Base-by-base conservation (phyloP, 2,797 vertebrate genomes). In the Yasuhikotakia modesta region DNA sequence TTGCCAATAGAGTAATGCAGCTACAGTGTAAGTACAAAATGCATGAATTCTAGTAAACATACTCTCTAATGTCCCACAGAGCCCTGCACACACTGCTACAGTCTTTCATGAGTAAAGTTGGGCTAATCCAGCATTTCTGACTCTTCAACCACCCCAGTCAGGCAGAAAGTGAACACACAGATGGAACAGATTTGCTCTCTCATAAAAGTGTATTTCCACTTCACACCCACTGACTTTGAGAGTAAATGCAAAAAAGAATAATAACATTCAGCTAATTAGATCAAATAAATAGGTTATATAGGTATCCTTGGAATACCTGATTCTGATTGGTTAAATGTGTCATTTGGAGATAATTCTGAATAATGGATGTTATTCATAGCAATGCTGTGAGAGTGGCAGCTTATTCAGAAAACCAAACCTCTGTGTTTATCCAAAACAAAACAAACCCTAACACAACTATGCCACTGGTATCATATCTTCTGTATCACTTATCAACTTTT, bases 131-230 rank as follows among this genome's bases (percentile, higher is more conserved):
- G 91, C 90, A 90, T 89, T 81, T 78, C 79, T n/a, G 72, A 88
- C 84, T 86, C 65, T 87, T 87, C 90, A 86, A 82, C 85, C 88
- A 90, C 88, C 91, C 83, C 82, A 85, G 32, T 35, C 32, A 7
- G 65, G 86, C 85, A 89, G 88, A 91, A 92, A 91, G 91, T 87
- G 89, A 89, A 87, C 88, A 83, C 88, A 81, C 93, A 93, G 89
- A 93, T 93, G 92, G 89, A 87, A 91, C 83, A 92, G 90, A 93
- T 94, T 91, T 93, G 87, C 81, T 87, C 84, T 90, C 86, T 87
- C 89, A 91, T 90, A 88, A 90, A 88, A 87, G 65, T 88, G 87
- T 13, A 55, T 43, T 81, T 70, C 69, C 70, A 57, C 58, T 73
- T 22, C 52, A 55, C 24, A 46, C 17, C 39, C 8, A 68, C 2